These are phyloP conservation scores for Pseudorasbora parva DNA, from an alignment of 2,113 vertebrate genomes.

Conservation along the genomic window DNA sequence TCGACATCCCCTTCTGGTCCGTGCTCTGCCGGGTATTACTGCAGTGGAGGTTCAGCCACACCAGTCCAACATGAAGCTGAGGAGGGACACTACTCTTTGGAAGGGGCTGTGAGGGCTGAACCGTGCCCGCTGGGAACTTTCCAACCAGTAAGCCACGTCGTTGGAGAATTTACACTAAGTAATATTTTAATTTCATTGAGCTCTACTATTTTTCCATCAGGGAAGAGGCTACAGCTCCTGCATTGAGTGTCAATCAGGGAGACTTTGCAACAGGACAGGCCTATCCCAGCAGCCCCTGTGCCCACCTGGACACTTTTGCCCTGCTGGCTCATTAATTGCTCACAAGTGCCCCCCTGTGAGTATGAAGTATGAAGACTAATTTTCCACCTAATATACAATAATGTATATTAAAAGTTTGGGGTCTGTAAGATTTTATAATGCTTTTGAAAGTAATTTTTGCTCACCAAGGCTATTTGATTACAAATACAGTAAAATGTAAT, in stretches of 20 bases:
- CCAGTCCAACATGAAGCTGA: slow-evolving; percentile 78
- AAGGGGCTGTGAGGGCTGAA: slow-evolving; percentile 77
- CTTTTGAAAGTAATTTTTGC: neutral
- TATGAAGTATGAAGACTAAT: slow-evolving; percentile 34
- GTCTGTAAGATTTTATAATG: too few species aligned
- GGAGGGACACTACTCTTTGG: slow-evolving; percentile 77
- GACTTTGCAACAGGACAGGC: slow-evolving; percentile 81
- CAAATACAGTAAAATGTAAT: neutral
- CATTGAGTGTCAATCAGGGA: slow-evolving; percentile 78
- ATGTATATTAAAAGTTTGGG: neutral
- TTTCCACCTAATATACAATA: neutral
- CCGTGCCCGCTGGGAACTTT: slow-evolving; percentile 82
- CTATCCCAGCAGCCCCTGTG: slow-evolving; percentile 75
- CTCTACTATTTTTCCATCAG: slow-evolving; percentile 63
- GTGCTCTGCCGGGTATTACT: slow-evolving; percentile 85
- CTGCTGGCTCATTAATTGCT: slow-evolving; percentile 69
- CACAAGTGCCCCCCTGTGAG: slow-evolving; percentile 81
- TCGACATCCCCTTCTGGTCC: slow-evolving; percentile 77
- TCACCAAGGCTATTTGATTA: neutral
- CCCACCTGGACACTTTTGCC: slow-evolving; percentile 85
- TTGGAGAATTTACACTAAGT: neutral
- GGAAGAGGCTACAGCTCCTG: slow-evolving; percentile 74
- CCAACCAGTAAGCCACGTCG: slow-evolving; percentile 77
- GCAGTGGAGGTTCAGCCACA: slow-evolving; percentile 75
- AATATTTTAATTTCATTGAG: neutral